These are phyloP conservation scores for Perodicticus potto DNA, from an alignment of 2,797 vertebrate genomes.

Conservation along the genomic window DNA sequence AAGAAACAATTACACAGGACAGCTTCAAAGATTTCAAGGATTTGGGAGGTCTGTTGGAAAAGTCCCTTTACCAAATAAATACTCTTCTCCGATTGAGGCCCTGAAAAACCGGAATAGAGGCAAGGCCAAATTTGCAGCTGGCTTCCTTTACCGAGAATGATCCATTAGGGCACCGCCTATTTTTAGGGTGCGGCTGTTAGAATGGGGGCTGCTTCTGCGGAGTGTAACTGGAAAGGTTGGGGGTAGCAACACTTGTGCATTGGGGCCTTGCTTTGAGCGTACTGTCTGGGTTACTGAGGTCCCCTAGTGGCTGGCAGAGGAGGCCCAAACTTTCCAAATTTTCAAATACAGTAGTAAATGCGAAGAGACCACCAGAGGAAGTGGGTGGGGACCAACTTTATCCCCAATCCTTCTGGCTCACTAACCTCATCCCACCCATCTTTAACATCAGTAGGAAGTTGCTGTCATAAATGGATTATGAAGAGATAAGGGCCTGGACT, in stretches of 20 bases:
- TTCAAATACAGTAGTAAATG: background rate
- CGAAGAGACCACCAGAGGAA: background rate
- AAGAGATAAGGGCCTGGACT: background rate
- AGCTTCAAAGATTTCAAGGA: slow-evolving; percentile 13
- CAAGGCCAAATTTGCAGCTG: slow-evolving; percentile 57
- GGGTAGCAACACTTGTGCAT: background rate
- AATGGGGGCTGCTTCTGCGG: background rate
- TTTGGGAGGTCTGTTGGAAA: slow-evolving; percentile 23
- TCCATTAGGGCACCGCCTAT: background rate
- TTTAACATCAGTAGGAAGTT: background rate
- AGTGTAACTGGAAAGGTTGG: background rate
- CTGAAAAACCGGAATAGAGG: slow-evolving; percentile 52
- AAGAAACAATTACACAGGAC: background rate
- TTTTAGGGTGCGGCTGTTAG: background rate
- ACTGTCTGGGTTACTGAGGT: slow-evolving; percentile 57
- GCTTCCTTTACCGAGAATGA: slow-evolving; percentile 55
- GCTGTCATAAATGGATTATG: background rate
- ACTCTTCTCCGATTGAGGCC: background rate
- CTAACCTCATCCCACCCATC: background rate
- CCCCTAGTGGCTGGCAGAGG: slow-evolving; percentile 47
- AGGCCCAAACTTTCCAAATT: background rate
- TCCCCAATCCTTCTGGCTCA: background rate
- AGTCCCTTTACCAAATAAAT: slow-evolving; percentile 25
- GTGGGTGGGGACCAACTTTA: background rate
- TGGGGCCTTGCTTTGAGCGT: background rate